Evolutionary conservation across 2,888 invertebrate species (phyloP).

Genomic region (Trilocha varians): DNA sequence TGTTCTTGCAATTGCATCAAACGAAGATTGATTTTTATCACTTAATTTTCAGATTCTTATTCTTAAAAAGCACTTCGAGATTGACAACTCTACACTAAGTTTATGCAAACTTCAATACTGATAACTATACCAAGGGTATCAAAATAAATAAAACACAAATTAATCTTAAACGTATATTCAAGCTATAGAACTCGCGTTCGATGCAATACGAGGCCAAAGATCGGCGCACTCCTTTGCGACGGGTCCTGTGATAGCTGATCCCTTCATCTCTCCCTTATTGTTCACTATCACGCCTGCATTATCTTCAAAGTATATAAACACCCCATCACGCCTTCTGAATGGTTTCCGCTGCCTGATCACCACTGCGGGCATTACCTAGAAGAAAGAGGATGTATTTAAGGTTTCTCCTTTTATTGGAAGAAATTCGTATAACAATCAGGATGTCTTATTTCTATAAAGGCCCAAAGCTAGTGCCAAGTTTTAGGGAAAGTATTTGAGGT

Average conservation of each 20-base stretch:
- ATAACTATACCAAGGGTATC: too few species aligned
- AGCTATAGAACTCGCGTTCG: constrained; percentile 99
- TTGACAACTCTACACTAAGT: too few species aligned
- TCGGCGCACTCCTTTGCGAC: constrained; percentile 99
- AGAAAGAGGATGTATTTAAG: constrained; percentile 3
- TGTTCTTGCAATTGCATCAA: too few species aligned
- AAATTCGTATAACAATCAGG: too few species aligned
- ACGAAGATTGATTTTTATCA: too few species aligned
- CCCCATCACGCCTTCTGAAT: constrained; percentile 98
- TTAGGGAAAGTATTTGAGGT: too few species aligned
- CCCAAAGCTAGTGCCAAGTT: too few species aligned
- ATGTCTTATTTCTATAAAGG: too few species aligned
- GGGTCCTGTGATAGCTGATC: constrained; percentile 99
- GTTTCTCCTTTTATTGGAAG: too few species aligned
- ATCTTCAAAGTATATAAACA: constrained; percentile 99
- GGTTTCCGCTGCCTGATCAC: constrained; percentile 99
- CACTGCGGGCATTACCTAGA: constrained; percentile 97
- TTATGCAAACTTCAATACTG: too few species aligned
- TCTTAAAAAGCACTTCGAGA: too few species aligned
- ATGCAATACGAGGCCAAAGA: constrained; percentile 99
- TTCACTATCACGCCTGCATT: constrained; percentile 99
- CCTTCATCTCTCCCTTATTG: constrained; percentile 99
- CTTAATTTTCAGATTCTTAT: too few species aligned
- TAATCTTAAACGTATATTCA: constrained; percentile 56
- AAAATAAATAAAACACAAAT: constrained; percentile 5